Base-by-base conservation (phyloP, 1,140 invertebrate genomes). In the Trachymyrmex septentrionalis region DNA sequence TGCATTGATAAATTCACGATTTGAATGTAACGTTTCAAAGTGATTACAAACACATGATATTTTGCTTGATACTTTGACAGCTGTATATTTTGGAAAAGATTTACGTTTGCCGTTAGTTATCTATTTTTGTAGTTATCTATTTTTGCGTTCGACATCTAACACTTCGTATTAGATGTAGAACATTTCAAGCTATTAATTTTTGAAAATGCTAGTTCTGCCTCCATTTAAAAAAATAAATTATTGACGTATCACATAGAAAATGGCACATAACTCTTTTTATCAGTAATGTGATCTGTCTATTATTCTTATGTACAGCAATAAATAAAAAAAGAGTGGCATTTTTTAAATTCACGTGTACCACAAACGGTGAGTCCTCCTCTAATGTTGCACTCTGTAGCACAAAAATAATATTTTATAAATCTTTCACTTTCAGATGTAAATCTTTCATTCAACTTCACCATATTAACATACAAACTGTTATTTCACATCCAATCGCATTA, bases 1-100 rank as follows among this genome's bases (percentile, higher is more conserved):
- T 44, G 72, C 21, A 63, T 85, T 77, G 82, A 78, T 77, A 85
- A 77, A 85, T 63, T 85, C 48, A 85, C 27, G 30, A 85, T 76
- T 82, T 59, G 38, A 10, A 16, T 30, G 34, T 61, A 61, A 14
- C 24, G 19, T 82, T 82, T 59, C 67, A 73, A 82, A 82, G 24
- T 34, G 67, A 59, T 82, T 82, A 82, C 67, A 24, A 72, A 82
- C 19, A 48, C 12, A 19, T 48, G 53, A 82, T 72, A 59, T 12
- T n/a, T n/a, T n/a, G 48, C 34, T 81, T 71, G 34, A 81, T 82
- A 48, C 7, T 61, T 61, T 82, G 80, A 82, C 67, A 82, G 66
- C 53, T 72, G 66, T 21, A 73, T 24, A 48, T 73, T 73, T 73
- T 12, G 34, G 10, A 48, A 61, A 71, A 82, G n/a, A 48, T 72